Base-by-base conservation (phyloP, 2,888 invertebrate genomes). In the Argynnis bischoffii region DNA sequence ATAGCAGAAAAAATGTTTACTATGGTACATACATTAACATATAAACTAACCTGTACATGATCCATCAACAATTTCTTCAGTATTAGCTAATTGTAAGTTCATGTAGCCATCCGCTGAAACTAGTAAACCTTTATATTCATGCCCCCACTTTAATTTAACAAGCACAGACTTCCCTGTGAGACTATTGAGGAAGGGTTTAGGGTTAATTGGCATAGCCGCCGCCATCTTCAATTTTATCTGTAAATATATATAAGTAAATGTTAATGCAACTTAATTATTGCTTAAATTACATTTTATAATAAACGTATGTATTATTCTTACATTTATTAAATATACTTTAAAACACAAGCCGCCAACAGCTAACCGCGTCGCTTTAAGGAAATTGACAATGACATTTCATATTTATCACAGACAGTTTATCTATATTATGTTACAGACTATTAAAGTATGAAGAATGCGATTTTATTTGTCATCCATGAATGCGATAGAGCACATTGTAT, bases 31-130 rank as follows among this genome's bases (percentile, higher is more conserved):
- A 55, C 46, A 14, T 31, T 55, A 15, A 26, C 15, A 51, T 60
- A 63, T 16, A 59, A 54, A 78, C 84, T 83, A 86, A 95, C 99
- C 99, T 77, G 98, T 98, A 74, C 96, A 95, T 73, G 94, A 95
- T 64, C 98, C 98, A 81, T 99, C 99, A 73, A 99, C 97, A 82
- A 96, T 97, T 93, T 99, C 99, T 89, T 99, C 99, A 11, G 99
- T 98, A 85, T 99, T 99, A 0, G 99, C 99, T 70, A 99, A 90
- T 92, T 99, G 99, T 75, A 99, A 92, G 87, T 99, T 99, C 99
- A 99, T 99, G 84, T 99, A 99, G 8, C 98, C 98, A 90, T 99
- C 99, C 1, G 99, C 98, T 4, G 99, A 99, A 0, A 99, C 99
- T 48, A 99, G 93, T 78, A 98, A 97, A 15, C 99, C 99, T 94